Evolutionary conservation across 1,140 invertebrate species (phyloP).

Genomic region (Saccostrea cuccullata): DNA sequence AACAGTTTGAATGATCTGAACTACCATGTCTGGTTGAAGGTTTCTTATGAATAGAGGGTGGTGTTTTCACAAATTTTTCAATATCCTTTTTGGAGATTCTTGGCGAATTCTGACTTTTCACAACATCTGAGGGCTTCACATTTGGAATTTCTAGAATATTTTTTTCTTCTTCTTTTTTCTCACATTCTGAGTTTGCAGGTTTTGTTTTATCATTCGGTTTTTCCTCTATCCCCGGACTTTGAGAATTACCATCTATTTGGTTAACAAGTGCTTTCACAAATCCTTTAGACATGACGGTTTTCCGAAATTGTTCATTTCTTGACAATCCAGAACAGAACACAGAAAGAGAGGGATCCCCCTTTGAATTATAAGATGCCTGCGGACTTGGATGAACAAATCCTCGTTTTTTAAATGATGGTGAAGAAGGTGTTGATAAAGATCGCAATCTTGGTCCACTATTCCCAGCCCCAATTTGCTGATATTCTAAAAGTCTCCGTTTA

Average conservation of each 20-base stretch:
- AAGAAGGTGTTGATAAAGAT: slow-evolving; percentile 17
- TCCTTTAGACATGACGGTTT: slow-evolving; percentile 65
- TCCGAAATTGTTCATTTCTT: slow-evolving; percentile 59
- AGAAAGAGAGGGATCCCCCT: slow-evolving; percentile 20
- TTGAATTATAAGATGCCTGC: slow-evolving; percentile 24
- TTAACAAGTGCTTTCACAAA: slow-evolving; percentile 68
- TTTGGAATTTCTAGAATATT: slow-evolving; percentile 24
- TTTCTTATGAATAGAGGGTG: slow-evolving; percentile 20
- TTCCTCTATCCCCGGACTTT: neutral
- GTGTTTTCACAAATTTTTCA: slow-evolving; percentile 12
- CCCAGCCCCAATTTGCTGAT: slow-evolving; percentile 42
- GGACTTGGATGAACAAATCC: neutral
- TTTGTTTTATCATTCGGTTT: neutral
- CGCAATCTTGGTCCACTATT: slow-evolving; percentile 11
- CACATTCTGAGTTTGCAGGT: neutral
- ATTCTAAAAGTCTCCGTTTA: slow-evolving; percentile 55
- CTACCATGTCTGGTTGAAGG: neutral
- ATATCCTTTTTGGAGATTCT: neutral
- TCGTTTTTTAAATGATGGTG: slow-evolving; percentile 25
- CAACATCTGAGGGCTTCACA: slow-evolving; percentile 37
- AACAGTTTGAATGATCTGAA: slow-evolving; percentile 18
- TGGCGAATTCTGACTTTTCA: slow-evolving; percentile 6
- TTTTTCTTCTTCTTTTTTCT: slow-evolving; percentile 17
- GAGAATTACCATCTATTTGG: slow-evolving; percentile 61
- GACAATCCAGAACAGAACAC: slow-evolving; percentile 48